Percentiles rank a stretch among this genome's conserved stretches.
These are phyloP conservation scores for Strigamia maritima DNA, from an alignment of 2,888 invertebrate genomes.

Conservation along the genomic window DNA sequence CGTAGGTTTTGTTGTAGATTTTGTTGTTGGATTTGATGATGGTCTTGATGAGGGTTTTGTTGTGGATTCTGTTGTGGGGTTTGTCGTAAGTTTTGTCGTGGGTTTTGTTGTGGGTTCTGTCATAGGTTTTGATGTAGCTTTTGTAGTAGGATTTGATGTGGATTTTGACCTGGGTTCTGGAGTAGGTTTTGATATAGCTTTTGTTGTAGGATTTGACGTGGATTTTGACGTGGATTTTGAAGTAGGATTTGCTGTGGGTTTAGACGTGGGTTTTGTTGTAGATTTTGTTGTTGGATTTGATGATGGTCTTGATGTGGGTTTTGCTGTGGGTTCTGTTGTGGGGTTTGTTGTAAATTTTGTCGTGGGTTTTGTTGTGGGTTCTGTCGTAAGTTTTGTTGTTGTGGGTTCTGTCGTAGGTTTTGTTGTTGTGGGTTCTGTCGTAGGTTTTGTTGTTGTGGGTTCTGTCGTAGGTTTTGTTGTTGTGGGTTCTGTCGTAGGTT, in stretches of 20 bases:
- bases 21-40: not conserved
- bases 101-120: not conserved
- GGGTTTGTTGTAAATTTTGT: not conserved
- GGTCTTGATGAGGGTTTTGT: not conserved
- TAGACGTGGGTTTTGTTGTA: not conserved
- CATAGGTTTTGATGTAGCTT: not conserved
- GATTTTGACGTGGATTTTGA: not conserved
- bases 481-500: not conserved
- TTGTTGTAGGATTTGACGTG: not conserved
- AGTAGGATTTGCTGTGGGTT: not conserved
- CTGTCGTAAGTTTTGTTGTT: not conserved
- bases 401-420: not conserved
- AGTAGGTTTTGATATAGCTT: not conserved
- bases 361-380: not conserved
- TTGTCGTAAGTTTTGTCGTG: not conserved
- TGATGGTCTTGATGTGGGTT: not conserved
- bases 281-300: not conserved
- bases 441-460: not conserved
- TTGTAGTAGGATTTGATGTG: not conserved
- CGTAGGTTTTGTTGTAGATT: not conserved
- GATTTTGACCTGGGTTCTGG: not conserved
- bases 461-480: not conserved
- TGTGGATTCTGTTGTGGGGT: not conserved
- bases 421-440: not conserved
- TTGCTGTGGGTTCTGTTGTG: not conserved